Percentiles rank a stretch among this genome's conserved stretches.
phyloP scores from a whole-genome alignment of 2,888 invertebrate species.

The Catocala sponsa region DNA sequence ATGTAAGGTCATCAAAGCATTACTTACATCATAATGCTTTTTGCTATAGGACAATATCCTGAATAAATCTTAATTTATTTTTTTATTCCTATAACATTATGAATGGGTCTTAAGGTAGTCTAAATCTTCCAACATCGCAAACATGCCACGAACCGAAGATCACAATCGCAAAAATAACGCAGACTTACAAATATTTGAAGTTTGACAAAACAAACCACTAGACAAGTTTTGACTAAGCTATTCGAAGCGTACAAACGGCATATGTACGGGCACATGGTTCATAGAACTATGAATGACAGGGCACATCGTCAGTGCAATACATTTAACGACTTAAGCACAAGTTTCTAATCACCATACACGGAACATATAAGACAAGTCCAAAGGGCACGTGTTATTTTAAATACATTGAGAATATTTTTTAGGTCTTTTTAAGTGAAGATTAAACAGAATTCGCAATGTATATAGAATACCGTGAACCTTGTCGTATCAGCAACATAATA shows the following conservation, averaged over 20 bases:
- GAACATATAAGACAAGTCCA: constrained; percentile 42
- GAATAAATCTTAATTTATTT: too few species aligned
- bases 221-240: constrained; percentile 22
- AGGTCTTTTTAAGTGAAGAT: constrained; percentile 18
- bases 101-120: too few species aligned
- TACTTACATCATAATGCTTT: too few species aligned
- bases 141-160: constrained; percentile 1
- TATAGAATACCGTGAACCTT: constrained; percentile 40
- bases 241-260: constrained; percentile 40
- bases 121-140: too few species aligned
- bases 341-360: constrained; percentile 37
- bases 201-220: constrained; percentile 6
- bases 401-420: constrained; percentile 27
- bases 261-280: constrained; percentile 18
- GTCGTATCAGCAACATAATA: constrained; percentile 62
- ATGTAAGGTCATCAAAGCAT: too few species aligned
- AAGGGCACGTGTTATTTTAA: constrained; percentile 28
- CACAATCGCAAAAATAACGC: constrained; percentile 8
- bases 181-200: neutral
- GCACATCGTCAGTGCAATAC: constrained; percentile 13
- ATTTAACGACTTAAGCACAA: constrained; percentile 22
- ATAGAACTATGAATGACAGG: constrained; percentile 8
- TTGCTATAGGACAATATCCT: too few species aligned
- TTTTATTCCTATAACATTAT: too few species aligned
- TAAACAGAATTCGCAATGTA: constrained; percentile 28